A percentile compares a stretch with the other conserved stretches of the same genome.
Conservation (phyloP, 2,888 invertebrate genomes). For the Allolobophora icterica region DNA sequence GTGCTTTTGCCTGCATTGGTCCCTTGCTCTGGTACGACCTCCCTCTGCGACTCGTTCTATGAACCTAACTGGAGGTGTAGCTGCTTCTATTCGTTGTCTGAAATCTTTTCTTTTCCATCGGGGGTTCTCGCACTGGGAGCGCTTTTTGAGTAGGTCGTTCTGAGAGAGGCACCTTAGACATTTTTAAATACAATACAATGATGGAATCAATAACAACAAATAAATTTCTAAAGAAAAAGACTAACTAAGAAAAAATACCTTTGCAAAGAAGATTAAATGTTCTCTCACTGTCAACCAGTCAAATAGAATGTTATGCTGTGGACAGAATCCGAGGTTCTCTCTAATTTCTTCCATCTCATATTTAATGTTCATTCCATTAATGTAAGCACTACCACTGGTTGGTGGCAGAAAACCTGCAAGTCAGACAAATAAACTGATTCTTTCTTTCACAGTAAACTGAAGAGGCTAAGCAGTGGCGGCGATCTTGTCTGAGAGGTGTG, state of each 20-base stretch:
- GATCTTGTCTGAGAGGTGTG: no score
- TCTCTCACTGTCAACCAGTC: constrained; percentile 54
- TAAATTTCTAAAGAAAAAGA: no score
- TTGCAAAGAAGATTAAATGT: constrained; percentile 50
- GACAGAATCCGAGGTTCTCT: constrained; percentile 64
- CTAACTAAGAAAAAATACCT: constrained; percentile 64
- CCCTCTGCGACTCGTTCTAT: no score
- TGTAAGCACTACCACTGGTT: constrained; percentile 48
- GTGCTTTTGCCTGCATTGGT: no score
- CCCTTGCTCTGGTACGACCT: no score
- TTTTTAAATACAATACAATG: not conserved
- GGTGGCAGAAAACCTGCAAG: constrained; percentile 41
- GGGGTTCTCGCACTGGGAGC: no score
- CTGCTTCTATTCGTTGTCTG: no score
- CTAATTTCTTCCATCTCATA: constrained; percentile 51
- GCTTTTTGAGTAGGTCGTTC: no score
- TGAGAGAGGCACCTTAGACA: no score
- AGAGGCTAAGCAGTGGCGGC: no score
- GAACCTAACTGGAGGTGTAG: no score
- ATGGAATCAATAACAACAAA: not conserved
- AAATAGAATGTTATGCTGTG: constrained; percentile 66
- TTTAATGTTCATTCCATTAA: constrained; percentile 53
- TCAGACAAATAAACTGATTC: not conserved
- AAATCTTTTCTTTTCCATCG: no score
- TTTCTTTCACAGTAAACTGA: not conserved